phyloP scores from a whole-genome alignment of 1,140 invertebrate genomes.

The Cherax quadricarinatus region DNA sequence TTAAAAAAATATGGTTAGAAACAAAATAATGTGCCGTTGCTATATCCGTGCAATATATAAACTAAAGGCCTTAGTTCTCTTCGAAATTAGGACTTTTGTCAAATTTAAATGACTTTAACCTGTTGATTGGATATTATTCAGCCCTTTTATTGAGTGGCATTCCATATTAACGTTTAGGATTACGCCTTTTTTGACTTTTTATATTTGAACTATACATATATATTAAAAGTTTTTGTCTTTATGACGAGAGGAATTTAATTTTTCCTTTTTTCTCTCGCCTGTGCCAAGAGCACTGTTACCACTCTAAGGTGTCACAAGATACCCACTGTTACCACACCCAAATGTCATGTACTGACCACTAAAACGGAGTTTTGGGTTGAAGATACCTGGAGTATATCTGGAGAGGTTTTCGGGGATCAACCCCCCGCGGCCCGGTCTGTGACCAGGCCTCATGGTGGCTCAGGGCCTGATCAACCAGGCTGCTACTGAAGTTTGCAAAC shows the following conservation, averaged over 20 bases:
- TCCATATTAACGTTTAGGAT: not conserved
- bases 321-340: not conserved
- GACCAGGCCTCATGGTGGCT: too few species aligned
- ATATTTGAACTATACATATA: not conserved
- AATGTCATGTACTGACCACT: not conserved
- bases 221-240: not conserved
- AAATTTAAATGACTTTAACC: not conserved
- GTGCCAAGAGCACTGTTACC: not conserved
- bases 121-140: not conserved
- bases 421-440: too few species aligned
- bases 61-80: not conserved
- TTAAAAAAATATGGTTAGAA: conserved; percentile 2
- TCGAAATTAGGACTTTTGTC: not conserved
- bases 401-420: too few species aligned
- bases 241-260: not conserved
- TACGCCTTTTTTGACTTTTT: not conserved
- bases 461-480: too few species aligned
- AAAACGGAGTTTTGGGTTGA: too few species aligned
- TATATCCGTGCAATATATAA: not conserved
- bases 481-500: too few species aligned
- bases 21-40: not conserved
- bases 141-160: not conserved
- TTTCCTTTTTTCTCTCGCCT: not conserved
- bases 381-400: too few species aligned
- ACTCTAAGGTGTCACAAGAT: not conserved